Evolutionary conservation across 2,113 vertebrate genomes (phyloP), one percentile per base, ranked within the genome.

Genomic region (Carollia perspicillata): DNA sequence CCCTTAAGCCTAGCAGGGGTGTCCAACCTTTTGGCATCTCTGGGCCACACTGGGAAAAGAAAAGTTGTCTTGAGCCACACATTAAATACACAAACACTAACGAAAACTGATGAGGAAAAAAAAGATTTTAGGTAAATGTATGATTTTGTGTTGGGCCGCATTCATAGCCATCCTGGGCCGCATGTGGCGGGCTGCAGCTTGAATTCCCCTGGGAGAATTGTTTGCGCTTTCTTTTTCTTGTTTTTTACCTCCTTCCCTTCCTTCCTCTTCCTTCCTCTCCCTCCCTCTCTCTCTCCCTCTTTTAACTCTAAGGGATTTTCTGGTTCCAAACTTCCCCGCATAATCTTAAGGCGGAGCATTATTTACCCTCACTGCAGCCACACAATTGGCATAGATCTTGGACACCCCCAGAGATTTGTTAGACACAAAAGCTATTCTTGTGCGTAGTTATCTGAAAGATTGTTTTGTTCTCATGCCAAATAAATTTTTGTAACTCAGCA

Each of bases 381-480:
- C 89, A 58, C 65, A 83, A 14, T 72, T 96, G 90, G 72, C 87
- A 79, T 79, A 74, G 88, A 35, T 79, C 69, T 95, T 94, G 75
- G 51, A 60, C 66, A 53, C 13, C 66, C 37, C 69, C 14, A 63
- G 94, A 90, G 83, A 66, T 37, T 93, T 93, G 74, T 84, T 49
- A 77, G n/a, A 69, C 90, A 30, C 4, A 26, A 85, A 96, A 93
- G 88, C 63, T 90, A 28, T 89, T 89, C 89, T 49, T 89, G 66
- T 86, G 60, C 9, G 1, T n/a, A 23, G 42, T 93, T 71, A 53
- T 68, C 49, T 84, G 78, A 97, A 97, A 22, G 35, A 63, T 44
- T 55, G 92, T 95, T 96, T 92, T 81, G 84, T 92, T 90, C 49
- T 79, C 30, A 2, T 84, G 90, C 71, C 90, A 89, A 40, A 60